Conservation (phyloP, 2,113 vertebrate genomes). For the Sinocyclocheilus rhinocerous region DNA sequence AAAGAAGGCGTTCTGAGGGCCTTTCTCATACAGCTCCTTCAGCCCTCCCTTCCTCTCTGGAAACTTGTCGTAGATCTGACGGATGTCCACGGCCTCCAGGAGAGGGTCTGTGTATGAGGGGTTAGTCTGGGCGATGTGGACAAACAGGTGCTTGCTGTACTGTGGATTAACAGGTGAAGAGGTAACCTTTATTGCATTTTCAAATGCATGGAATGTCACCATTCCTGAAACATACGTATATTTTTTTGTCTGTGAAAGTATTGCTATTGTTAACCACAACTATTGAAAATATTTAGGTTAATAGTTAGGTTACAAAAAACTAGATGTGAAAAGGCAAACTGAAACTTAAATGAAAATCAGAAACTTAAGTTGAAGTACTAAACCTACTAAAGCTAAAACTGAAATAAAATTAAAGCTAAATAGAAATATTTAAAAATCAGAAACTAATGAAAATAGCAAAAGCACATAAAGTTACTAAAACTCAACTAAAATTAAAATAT, state of each 20-base stretch:
- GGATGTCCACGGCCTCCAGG: conserved; percentile 91
- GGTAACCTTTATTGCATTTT: background rate
- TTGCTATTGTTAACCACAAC: too few relatives aligned
- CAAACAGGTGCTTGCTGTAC: conserved; percentile 95
- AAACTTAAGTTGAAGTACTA: too few relatives aligned
- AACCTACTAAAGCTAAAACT: too few relatives aligned
- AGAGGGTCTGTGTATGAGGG: conserved; percentile 90
- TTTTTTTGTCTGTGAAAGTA: background rate
- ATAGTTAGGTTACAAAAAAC: too few relatives aligned
- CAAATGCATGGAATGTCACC: background rate
- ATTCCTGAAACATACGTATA: background rate
- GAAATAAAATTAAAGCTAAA: too few relatives aligned
- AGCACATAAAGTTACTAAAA: too few relatives aligned
- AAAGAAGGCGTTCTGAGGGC: conserved; percentile 92
- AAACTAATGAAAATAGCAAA: too few relatives aligned
- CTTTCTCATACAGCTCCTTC: conserved; percentile 94
- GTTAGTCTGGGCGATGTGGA: conserved; percentile 93
- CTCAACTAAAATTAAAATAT: too few relatives aligned
- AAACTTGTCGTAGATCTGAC: conserved; percentile 97
- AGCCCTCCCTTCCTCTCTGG: conserved; percentile 94
- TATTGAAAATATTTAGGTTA: too few relatives aligned
- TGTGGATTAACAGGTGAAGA: conserved; percentile 68
- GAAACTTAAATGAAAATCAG: too few relatives aligned
- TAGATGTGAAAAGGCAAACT: too few relatives aligned
- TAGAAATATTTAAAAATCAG: too few relatives aligned